Base-by-base conservation (phyloP, 37 sponge, comb jelly and placozoan genomes). In the Chondrosia reniformis region DNA sequence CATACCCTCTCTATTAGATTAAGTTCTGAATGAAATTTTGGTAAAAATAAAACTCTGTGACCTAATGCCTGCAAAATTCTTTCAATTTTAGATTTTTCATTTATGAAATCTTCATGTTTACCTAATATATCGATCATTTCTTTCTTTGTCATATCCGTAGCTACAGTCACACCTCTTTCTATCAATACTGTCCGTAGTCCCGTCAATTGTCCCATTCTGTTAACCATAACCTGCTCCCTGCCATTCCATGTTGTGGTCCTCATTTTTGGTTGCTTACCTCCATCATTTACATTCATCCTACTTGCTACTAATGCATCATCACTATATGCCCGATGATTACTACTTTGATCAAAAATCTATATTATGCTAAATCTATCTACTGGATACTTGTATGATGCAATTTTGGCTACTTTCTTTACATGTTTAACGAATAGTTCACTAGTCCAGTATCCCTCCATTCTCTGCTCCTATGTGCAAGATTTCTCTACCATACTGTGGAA, bases 1-100 rank as follows among this genome's bases (percentile, higher is more conserved):
- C 82, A 81, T 0, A 33, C 10, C 2, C 82, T 3, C 58, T 81
- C 82, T 5, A 81, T 81, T 8, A 75, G 82, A 36, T 81, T 73
- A 0, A 81, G 30, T 52, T 81, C 82, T 32, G 72, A 55, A 45
- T 81, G 82, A 33, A 57, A 77, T 25, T 77, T 56, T 33, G 62
- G 77, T 9, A 77, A 5, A 32, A 77, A 77, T 0, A 36, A 13
- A 40, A 30, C 62, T 33, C 12, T 12, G 9, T 57, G 38, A 17
- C 45, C 30, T 12, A 39, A 57, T 4, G 42, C 22, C 4, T n/a
- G 10, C 8, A 57, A 25, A 0, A 57, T 2, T 31, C 24, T 77
- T 36, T 57, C 61, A 17, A 77, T 62, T 19, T 56, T 7, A 3
- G 43, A 44, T 27, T 57, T 55, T 36, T 77, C 77, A 34, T 77